Base-by-base conservation (phyloP, 1,140 invertebrate genomes). In the Apis dorsata region DNA sequence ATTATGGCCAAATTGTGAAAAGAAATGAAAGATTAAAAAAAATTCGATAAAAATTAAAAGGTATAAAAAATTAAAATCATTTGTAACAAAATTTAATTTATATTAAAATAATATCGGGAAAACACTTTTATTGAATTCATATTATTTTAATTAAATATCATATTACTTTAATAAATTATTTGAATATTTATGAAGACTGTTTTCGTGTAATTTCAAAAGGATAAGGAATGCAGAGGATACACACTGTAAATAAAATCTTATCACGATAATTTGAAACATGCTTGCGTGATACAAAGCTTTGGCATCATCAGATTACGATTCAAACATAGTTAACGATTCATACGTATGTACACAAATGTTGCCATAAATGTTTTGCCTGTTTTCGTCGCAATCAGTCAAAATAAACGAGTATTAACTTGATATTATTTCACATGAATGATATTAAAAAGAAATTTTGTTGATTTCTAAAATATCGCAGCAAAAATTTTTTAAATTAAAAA, bases 251-350 rank as follows among this genome's bases (percentile, higher is more conserved):
- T 53, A 7, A 68, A 69, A 69, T 0, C 7, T 76, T 69, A 81
- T 81, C 80, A 15, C 55, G 44, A 53, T 49, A 2, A 57, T 34
- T 81, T 11, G 4, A 69, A 69, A 9, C 17, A 8, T 11, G 63
- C 10, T 81, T 13, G 44, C 80, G 55, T 76, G 80, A 34, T 44
- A 55, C 2, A n/a, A 49, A 49, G 24, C 17, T 51, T 0, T 66
- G 9, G 17, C 12, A 81, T 60, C 65, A 17, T 76, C 19, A 28
- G 72, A 62, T 75, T 60, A 81, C 13, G 0, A 59, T 60, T 76
- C 55, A 19, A 7, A 2, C 15, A 9, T 69, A 76, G 19, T 81
- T 81, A 68, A 34, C 44, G 17, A 15, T 44, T 76, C 24, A 11
- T 24, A 53, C 24, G n/a, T 69, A 53, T n/a, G n/a, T 69, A 57